Percentiles rank a stretch among this genome's conserved stretches.
Conservation (phyloP, 1,140 invertebrate genomes). For the Lepeophtheirus salmonis region DNA sequence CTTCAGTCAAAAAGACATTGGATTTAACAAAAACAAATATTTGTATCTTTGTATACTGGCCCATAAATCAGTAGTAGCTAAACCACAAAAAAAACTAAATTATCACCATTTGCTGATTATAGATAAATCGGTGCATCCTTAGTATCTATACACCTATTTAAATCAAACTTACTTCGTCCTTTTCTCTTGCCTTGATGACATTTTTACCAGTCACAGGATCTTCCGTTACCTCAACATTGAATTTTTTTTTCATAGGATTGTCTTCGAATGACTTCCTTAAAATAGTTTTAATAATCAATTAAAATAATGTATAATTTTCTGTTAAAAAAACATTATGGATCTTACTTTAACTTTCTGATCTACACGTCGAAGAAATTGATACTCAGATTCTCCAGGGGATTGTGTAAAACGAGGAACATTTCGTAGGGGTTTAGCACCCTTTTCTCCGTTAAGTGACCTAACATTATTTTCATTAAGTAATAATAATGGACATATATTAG, state of each 20-base stretch:
- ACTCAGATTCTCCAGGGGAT: conserved; percentile 28
- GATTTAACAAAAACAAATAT: too few species aligned
- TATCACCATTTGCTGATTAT: too few species aligned
- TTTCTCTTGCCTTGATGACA: conserved; percentile 31
- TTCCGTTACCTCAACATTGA: conserved; percentile 32
- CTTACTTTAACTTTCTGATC: conserved; percentile 30
- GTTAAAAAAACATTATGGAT: conserved; percentile 24
- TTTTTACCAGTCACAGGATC: conserved; percentile 32
- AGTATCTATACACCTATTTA: conserved; percentile 29
- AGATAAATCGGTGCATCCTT: too few species aligned
- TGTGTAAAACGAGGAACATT: conserved; percentile 32
- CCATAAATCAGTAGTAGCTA: too few species aligned
- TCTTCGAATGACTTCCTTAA: conserved; percentile 20
- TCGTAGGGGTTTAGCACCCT: conserved; percentile 22
- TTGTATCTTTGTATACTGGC: too few species aligned
- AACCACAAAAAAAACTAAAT: too few species aligned
- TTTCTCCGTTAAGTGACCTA: too few species aligned
- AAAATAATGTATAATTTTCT: not conserved
- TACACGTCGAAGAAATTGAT: conserved; percentile 32
- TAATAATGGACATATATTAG: too few species aligned
- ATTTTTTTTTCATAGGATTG: conserved; percentile 36
- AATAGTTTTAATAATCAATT: not conserved
- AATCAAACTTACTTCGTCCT: conserved; percentile 31
- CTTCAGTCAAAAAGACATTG: too few species aligned
- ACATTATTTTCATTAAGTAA: too few species aligned